Percentiles rank a stretch among this genome's conserved stretches.
Conservation (phyloP, 2,113 vertebrate genomes). For the Festucalex cinctus region DNA sequence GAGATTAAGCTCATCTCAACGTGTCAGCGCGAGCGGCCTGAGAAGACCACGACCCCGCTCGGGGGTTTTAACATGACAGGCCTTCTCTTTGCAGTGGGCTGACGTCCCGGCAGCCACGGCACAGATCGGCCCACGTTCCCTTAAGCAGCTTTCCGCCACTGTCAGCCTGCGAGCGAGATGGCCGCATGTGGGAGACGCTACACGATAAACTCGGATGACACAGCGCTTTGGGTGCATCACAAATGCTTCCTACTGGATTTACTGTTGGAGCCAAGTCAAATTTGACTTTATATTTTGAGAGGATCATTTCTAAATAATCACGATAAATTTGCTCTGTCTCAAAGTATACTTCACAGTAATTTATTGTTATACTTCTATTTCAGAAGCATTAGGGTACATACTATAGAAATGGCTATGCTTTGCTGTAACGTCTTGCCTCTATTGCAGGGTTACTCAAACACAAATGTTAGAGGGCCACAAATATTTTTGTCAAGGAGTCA, state of each 20-base stretch:
- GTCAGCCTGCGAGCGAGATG: slow-evolving; percentile 34
- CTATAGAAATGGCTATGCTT: too few species aligned
- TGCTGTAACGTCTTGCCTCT: too few species aligned
- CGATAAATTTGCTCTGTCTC: too few species aligned
- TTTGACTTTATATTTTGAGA: too few species aligned
- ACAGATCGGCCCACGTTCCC: slow-evolving; percentile 34
- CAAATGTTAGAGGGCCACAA: too few species aligned
- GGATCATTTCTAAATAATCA: too few species aligned
- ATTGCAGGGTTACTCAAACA: too few species aligned
- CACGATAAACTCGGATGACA: slow-evolving; percentile 42
- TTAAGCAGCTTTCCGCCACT: slow-evolving; percentile 61
- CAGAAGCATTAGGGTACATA: too few species aligned
- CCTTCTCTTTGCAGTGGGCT: slow-evolving; percentile 38
- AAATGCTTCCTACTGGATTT: slow-evolving; percentile 20
- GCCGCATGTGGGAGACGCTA: slow-evolving; percentile 12
- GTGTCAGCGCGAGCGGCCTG: slow-evolving; percentile 18
- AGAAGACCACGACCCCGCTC: slow-evolving; percentile 29
- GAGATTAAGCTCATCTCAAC: slow-evolving; percentile 32
- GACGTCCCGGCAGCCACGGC: slow-evolving; percentile 39
- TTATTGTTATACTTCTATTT: too few species aligned
- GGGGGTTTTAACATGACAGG: slow-evolving; percentile 43
- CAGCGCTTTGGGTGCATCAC: slow-evolving; percentile 33
- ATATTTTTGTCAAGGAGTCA: too few species aligned
- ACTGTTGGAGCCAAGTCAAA: slow-evolving; percentile 1
- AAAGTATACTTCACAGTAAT: too few species aligned